Evolutionary conservation across 2,888 invertebrate species (phyloP).

Genomic region (Nomada hirtipes): DNA sequence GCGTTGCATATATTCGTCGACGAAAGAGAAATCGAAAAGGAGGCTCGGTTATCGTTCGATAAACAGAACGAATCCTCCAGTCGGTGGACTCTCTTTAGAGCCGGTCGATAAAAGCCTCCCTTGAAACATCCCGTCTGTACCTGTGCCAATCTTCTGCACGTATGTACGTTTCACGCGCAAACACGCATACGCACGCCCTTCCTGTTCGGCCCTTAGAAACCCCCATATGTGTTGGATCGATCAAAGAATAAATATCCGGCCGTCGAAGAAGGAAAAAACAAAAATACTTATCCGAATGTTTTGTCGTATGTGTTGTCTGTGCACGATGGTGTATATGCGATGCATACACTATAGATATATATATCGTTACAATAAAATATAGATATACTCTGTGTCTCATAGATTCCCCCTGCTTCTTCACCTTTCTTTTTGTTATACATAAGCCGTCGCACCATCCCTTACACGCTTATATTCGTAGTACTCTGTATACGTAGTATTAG

Average conservation of each 20-base stretch:
- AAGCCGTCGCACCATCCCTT: slow-evolving; percentile 20
- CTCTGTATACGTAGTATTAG: slow-evolving; percentile 2
- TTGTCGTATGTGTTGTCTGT: neutral
- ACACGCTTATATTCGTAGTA: slow-evolving; percentile 22
- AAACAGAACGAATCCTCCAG: neutral
- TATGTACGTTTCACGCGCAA: neutral
- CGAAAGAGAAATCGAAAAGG: slow-evolving; percentile 11
- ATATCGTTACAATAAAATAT: slow-evolving; percentile 52
- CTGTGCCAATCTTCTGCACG: slow-evolving; percentile 9
- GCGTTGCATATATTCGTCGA: neutral
- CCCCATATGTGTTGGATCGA: neutral
- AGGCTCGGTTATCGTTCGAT: slow-evolving; percentile 12
- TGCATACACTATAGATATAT: slow-evolving; percentile 11
- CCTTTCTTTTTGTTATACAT: neutral
- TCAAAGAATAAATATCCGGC: slow-evolving; percentile 25
- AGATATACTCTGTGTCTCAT: slow-evolving; percentile 43
- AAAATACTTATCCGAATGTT: slow-evolving; percentile 3
- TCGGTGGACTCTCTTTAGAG: neutral
- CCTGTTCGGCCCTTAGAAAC: neutral
- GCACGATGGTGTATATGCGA: neutral
- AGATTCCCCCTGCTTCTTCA: slow-evolving; percentile 19
- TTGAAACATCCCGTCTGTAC: slow-evolving; percentile 14
- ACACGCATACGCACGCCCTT: neutral
- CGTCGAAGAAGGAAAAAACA: slow-evolving; percentile 12
- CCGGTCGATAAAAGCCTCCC: slow-evolving; percentile 14